These are phyloP conservation scores for Stratiolaelaps scimitus DNA, from an alignment of 1,140 invertebrate genomes.

Conservation along the genomic window DNA sequence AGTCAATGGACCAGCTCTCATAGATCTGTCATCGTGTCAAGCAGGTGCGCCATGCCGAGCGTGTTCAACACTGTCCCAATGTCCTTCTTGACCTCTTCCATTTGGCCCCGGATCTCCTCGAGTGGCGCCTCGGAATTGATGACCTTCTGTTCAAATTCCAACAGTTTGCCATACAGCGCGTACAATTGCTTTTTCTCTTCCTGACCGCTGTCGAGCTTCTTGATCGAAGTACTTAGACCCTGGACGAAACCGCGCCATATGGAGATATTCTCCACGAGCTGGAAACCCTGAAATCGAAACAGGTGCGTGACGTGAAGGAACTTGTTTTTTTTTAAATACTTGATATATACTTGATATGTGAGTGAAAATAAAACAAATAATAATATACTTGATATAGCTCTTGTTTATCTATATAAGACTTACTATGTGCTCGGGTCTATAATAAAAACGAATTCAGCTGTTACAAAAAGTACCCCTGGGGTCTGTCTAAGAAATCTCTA, in stretches of 20 bases:
- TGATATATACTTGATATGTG: no score
- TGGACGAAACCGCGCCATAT: constrained; percentile 26
- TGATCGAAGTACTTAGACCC: constrained; percentile 28
- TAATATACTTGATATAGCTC: no score
- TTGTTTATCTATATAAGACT: no score
- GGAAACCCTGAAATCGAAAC: constrained; percentile 19
- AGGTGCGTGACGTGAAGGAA: no score
- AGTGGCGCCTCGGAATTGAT: constrained; percentile 15
- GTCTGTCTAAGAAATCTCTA: no score
- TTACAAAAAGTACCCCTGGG: no score
- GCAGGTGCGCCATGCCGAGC: constrained; percentile 10
- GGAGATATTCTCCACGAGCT: constrained; percentile 16
- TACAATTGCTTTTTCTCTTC: constrained; percentile 22
- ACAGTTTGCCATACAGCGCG: constrained; percentile 13
- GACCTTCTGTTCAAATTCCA: constrained; percentile 25
- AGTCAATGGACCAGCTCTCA: background rate
- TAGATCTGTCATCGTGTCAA: constrained; percentile 23
- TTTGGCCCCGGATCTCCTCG: constrained; percentile 18
- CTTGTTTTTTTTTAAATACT: no score
- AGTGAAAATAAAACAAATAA: no score
- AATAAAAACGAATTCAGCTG: no score
- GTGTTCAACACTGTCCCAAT: constrained; percentile 2
- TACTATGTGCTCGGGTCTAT: no score
- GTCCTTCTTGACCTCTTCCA: constrained; percentile 26
- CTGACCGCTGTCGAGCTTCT: constrained; percentile 27